Conservation (phyloP, 1,140 invertebrate species). For the Trichomalopsis sarcophagae region DNA sequence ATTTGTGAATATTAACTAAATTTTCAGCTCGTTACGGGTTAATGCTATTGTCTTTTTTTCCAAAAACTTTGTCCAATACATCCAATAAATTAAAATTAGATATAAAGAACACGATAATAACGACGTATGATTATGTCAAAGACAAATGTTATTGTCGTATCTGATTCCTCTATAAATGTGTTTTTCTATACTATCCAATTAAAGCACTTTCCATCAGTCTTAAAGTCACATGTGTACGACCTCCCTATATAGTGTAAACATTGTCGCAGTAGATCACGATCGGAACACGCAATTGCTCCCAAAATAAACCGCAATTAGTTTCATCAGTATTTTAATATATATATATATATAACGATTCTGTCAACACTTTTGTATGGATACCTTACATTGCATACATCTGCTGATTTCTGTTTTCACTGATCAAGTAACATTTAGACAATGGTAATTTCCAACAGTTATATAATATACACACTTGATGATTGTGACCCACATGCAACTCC, state of each 20-base stretch:
- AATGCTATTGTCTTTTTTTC: not conserved
- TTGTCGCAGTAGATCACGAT: too few species aligned
- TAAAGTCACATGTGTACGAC: not conserved
- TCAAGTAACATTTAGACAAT: slow-evolving; percentile 73
- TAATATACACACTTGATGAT: not conserved
- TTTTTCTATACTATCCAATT: not conserved
- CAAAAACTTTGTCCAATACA: not conserved
- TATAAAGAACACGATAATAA: too few species aligned
- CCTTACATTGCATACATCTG: not conserved
- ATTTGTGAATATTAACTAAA: not conserved
- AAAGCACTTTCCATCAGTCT: not conserved
- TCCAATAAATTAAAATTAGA: too few species aligned
- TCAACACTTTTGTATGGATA: not conserved
- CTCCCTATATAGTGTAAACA: not conserved
- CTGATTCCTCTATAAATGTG: not conserved
- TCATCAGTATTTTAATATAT: not conserved
- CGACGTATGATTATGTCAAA: too few species aligned
- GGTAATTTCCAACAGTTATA: slow-evolving; percentile 73
- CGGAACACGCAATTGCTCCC: not conserved
- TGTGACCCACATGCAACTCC: not conserved
- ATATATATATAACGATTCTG: not conserved
- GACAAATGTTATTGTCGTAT: not conserved
- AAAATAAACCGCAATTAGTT: not conserved
- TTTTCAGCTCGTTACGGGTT: not conserved
- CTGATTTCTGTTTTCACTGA: slow-evolving; percentile 17